Evolutionary conservation across 2,888 invertebrate species (phyloP), one percentile per base, ranked within the genome.

Genomic region (Platycheirus rosarum): DNA sequence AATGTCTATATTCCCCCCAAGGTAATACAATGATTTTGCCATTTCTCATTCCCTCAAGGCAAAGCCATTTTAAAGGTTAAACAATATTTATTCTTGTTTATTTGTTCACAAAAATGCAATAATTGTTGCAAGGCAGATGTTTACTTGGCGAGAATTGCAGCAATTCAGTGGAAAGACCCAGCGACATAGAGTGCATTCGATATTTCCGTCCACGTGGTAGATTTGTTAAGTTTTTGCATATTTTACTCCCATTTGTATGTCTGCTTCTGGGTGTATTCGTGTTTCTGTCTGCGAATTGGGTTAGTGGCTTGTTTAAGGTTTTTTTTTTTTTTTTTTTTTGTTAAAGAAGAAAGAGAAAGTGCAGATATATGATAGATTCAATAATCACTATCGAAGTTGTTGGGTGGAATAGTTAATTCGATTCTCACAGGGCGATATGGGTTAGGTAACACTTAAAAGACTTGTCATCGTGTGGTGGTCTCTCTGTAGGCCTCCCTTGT

Each of bases 131-230:
- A n/a, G n/a, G 2, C 9, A 11, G n/a, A 35, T 69, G 68, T 63
- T 78, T 62, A 73, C 62, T 29, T 53, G 26, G n/a, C 6, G 42
- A 11, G 1, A 26, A n/a, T 42, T 29, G 57, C 37, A 14, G 14
- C 37, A 35, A 32, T 63, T 48, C 23, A 42, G 9, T 37, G 26
- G 11, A 14, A 57, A 63, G 18, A 44, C 62, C 46, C 13, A 9
- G 20, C 1, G 18, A 13, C n/a, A n/a, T n/a, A 37, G n/a, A 57
- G 42, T 75, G 86, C 85, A 53, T 70, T 73, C 84, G 74, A 4
- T 42, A 70, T 78, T 48, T 66, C 62, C 86, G 86, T 85, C 86
- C 86, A 89, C 88, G 88, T 89, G 88, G 86, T 87, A 85, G 85
- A 48, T 85, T 85, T 85, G 40, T 65, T 49, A 44, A 37, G 48